Base-by-base conservation (phyloP, 2,113 vertebrate species). In the Taurulus bubalis region DNA sequence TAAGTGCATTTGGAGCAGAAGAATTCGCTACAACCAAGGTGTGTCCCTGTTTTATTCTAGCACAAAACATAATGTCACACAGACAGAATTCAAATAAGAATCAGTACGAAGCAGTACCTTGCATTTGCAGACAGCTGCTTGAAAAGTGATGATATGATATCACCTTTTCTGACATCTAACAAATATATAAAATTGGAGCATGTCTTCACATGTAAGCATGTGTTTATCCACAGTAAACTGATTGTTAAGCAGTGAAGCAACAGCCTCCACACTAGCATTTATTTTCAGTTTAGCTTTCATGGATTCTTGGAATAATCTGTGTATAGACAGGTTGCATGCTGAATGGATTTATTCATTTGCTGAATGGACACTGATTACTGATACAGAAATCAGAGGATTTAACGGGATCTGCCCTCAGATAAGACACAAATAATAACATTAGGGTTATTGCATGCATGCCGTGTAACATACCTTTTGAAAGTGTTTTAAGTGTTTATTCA, bases 291-390 rank as follows among this genome's bases (percentile, higher is more conserved):
- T 67, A n/a, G 62, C 74, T 79, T 60, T 87, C 83, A 82, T 88
- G 38, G 71, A 87, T 88, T 88, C 51, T 42, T 53, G 49, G 56
- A 87, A 78, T 77, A 74, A 76, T 71, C 78, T 62, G 73, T 49
- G 58, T 65, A 73, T 66, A 64, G 79, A 59, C 62, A 42, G 66
- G 1, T 74, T 79, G 66, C 82, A 82, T 1, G 20, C 80, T 85
- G 70, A 79, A 88, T 88, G 78, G 79, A 87, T 85, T 79, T 80
- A 74, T 83, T 91, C 74, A 75, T 79, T 82, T 85, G 76, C 60
- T 88, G 65, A 90, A 91, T 81, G 71, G 76, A 85, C 81, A 45
- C 80, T 70, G 65, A 87, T 88, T 82, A 87, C 73, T 15, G 7
- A 83, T 71, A 58, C 59, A 66, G 55, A 85, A 85, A 85, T 79